Percentiles rank a stretch among this genome's conserved stretches.
Conservation (phyloP, 1,140 invertebrate genomes). For the Pseudomyrmex concolor region DNA sequence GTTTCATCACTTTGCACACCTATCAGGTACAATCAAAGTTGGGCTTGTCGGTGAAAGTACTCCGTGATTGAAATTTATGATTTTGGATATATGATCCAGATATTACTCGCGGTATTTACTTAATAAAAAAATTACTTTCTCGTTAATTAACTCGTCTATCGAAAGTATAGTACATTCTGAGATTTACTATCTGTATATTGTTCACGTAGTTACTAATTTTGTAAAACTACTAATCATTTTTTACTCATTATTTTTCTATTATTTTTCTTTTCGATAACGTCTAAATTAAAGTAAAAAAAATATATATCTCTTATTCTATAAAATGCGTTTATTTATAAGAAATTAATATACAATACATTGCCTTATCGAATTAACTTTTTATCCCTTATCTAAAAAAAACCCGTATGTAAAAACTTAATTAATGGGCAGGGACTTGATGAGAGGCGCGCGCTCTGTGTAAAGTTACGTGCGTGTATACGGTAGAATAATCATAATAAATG, state of each 20-base stretch:
- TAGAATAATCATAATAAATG: slow-evolving; percentile 36
- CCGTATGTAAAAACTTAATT: not conserved
- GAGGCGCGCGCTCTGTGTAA: not conserved
- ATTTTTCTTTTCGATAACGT: too few species aligned
- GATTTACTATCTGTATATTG: not conserved
- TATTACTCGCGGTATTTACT: not conserved
- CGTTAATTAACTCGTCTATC: not conserved
- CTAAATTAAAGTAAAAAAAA: too few species aligned
- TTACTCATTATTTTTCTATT: too few species aligned
- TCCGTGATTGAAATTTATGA: slow-evolving; percentile 3
- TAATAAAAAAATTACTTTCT: not conserved
- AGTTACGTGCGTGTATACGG: not conserved
- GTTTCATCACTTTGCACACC: not conserved
- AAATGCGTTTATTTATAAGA: too few species aligned
- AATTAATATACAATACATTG: too few species aligned
- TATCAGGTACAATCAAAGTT: slow-evolving; percentile 27
- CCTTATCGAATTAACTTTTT: too few species aligned
- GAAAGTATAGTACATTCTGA: not conserved
- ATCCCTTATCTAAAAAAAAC: too few species aligned
- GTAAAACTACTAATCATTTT: too few species aligned
- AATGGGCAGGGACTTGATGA: slow-evolving; percentile 1
- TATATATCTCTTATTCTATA: too few species aligned
- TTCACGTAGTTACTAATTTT: too few species aligned
- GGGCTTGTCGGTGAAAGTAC: slow-evolving; percentile 7
- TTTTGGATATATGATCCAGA: not conserved